Conservation (phyloP, 2,888 invertebrate genomes). For the Apodemia zela region DNA sequence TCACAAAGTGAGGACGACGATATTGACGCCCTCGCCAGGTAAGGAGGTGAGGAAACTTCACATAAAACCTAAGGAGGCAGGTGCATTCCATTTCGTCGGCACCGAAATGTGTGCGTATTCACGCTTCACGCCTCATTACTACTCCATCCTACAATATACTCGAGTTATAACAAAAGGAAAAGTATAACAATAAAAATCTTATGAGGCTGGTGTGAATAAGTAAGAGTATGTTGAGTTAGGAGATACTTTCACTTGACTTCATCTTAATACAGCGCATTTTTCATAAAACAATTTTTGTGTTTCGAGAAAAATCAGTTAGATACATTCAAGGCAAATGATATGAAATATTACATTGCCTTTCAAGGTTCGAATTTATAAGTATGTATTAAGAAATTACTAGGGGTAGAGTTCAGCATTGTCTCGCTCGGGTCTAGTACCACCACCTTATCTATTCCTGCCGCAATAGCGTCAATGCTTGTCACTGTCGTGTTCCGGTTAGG, state of each 20-base stretch:
- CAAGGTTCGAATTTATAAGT: no score
- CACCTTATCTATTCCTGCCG: no score
- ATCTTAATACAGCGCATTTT: no score
- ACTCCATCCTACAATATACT: conserved; percentile 53
- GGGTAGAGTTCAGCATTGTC: no score
- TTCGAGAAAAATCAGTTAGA: no score
- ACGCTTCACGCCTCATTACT: conserved; percentile 71
- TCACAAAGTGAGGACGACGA: conserved; percentile 76
- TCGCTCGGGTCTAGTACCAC: no score
- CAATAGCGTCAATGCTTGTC: no score
- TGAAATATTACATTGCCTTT: no score
- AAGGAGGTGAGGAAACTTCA: conserved; percentile 76
- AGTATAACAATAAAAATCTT: conserved; percentile 73
- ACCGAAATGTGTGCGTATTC: conserved; percentile 72
- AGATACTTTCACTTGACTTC: background rate
- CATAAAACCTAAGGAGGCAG: conserved; percentile 79
- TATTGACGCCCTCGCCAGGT: conserved; percentile 73
- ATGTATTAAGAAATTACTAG: no score
- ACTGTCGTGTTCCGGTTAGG: no score
- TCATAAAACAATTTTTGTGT: no score
- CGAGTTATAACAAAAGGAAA: conserved; percentile 62
- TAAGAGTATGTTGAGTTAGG: background rate
- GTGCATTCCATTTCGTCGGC: conserved; percentile 76
- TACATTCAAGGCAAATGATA: no score
- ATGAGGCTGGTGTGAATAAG: conserved; percentile 52